Evolutionary conservation across 1,140 invertebrate genomes (phyloP), one percentile per base, ranked within the genome.

Genomic region (Goniozus legneri): DNA sequence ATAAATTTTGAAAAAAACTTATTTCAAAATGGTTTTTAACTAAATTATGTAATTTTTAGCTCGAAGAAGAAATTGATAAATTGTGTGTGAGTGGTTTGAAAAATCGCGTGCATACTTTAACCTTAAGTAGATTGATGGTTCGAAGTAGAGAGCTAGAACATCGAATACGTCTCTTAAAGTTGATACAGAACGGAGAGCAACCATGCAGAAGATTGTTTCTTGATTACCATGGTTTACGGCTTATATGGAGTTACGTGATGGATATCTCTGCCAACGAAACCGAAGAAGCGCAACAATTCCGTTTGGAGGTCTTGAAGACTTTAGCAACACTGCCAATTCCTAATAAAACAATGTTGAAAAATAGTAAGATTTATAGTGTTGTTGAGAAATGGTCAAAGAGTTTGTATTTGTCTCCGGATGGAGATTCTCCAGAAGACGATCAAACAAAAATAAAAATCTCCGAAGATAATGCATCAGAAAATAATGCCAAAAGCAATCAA

Each of bases 181-280:
- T 91, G 6, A 79, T 92, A 41, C 79, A 84, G 8, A 78, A 80
- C 43, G 88, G 87, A 0, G 88, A 91, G 61, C 72, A 88, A 47
- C 86, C 85, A 1, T 97, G 85, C 74, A 83, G 89, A 13, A 76
- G 94, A 19, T 78, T 97, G 19, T 97, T 97, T 71, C 77, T 97
- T 12, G 95, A 97, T 77, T 97, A 97, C 76, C 92, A 97, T 65
- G 95, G 94, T 1, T 76, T 98, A 20, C 79, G 88, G 8, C 73
- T 97, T 18, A 78, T 98, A 31, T 92, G 92, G 78, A 91, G 89
- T 32, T 97, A 95, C 84, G 95, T 96, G 82, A 82, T 84, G 56
- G 86, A 89, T 62, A 78, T 84, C 8, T 76, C 80, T 8, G 63
- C 57, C 19, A 56, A 64, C 15, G 51, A 67, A 69, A 44, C 76